Evolutionary conservation across 2,797 vertebrate genomes (phyloP), one percentile per base, ranked within the genome.

Genomic region (Sebastes cheni): DNA sequence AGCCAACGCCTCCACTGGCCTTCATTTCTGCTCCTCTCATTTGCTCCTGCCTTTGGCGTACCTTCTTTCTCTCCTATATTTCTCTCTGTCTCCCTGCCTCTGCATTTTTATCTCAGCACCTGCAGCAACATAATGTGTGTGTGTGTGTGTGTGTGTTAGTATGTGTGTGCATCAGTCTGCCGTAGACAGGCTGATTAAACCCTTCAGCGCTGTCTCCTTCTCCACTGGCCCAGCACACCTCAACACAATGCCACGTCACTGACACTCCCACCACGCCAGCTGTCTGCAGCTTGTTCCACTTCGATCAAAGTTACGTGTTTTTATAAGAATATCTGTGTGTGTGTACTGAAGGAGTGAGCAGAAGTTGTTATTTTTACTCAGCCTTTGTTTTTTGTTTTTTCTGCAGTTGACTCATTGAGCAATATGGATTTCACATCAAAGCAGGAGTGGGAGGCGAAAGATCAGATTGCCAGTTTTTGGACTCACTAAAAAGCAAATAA

Each of bases 171-270:
- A 50, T 75, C 67, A 32, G 60, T 85, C 61, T 81, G 69, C 79
- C 75, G 61, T 72, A 69, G 75, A 85, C 69, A 70, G 83, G 29
- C 82, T 84, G 88, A 87, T 92, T 86, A 90, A 88, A 77, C 74
- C 89, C 85, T 75, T 72, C 78, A 86, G 82, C 42, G 6, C 68
- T 81, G 69, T 80, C 86, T 85, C 55, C 75, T 77, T 81, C 76
- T 60, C 70, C 36, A 60, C 12, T 61, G 29, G 46, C 65, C 78
- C 77, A 59, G 56, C 73, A 61, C 76, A 61, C 75, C 61, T 73
- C 77, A 52, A 60, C 76, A 74, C 62, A 56, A 77, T 1, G 29
- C 55, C 74, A 66, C 59, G 39, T 86, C 88, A 72, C 34, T 58
- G 79, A 82, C 82, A 74, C 70, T 72, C 62, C 75, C 74, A 50